phyloP scores from a whole-genome alignment of 2,888 invertebrate genomes.

The Acrobeloides nanus region DNA sequence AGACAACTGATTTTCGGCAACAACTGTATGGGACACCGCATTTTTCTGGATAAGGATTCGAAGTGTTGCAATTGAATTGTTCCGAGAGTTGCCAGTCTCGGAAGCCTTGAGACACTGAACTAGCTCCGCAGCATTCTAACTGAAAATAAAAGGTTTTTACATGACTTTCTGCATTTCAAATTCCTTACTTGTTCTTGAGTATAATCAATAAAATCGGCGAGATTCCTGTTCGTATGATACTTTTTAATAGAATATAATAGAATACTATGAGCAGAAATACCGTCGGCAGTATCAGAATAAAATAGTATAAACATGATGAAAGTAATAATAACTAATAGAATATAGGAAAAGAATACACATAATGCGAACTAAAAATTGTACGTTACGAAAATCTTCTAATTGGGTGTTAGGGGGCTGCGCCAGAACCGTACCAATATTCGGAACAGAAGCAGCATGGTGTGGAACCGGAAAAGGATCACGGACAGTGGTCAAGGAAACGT shows the following conservation, averaged over 20 bases:
- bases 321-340: constrained; percentile 43
- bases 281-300: constrained; percentile 47
- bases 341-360: too few species aligned
- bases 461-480: too few species aligned
- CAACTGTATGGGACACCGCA: constrained; percentile 58
- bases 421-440: too few species aligned
- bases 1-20: constrained; percentile 52
- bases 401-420: too few species aligned
- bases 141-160: constrained; percentile 31
- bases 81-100: constrained; percentile 56
- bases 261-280: constrained; percentile 47
- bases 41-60: constrained; percentile 52
- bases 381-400: too few species aligned
- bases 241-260: constrained; percentile 41
- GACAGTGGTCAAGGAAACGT: too few species aligned
- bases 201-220: constrained; percentile 52
- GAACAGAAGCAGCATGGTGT: too few species aligned
- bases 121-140: constrained; percentile 57
- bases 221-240: constrained; percentile 50
- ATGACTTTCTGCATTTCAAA: not conserved
- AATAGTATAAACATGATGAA: constrained; percentile 50
- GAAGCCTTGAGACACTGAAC: constrained; percentile 53
- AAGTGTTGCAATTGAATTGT: constrained; percentile 55
- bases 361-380: too few species aligned
- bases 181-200: constrained; percentile 47